Evolutionary conservation across 2,888 invertebrate genomes (phyloP).

Genomic region (Lasioglossum figueresi): DNA sequence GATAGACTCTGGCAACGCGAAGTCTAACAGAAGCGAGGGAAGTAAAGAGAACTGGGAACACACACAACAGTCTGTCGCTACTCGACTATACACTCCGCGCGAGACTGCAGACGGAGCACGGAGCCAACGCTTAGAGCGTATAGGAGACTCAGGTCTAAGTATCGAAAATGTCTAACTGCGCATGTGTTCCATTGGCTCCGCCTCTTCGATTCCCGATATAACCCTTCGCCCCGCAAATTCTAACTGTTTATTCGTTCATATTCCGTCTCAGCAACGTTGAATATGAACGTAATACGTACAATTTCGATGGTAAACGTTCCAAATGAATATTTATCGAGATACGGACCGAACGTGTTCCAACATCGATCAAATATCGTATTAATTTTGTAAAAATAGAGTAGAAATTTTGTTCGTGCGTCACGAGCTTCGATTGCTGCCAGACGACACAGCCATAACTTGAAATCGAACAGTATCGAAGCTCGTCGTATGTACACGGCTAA

Average conservation of each 20-base stretch:
- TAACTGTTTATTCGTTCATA: slow-evolving; percentile 36
- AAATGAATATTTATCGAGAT: slow-evolving; percentile 21
- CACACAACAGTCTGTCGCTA: slow-evolving; percentile 58
- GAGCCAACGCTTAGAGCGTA: slow-evolving; percentile 68
- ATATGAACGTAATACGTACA: slow-evolving; percentile 1
- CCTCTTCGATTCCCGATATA: slow-evolving; percentile 56
- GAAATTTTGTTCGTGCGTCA: slow-evolving; percentile 23
- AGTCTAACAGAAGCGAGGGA: slow-evolving; percentile 61
- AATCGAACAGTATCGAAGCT: slow-evolving; percentile 40
- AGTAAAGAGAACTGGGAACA: slow-evolving; percentile 60
- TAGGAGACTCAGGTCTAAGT: slow-evolving; percentile 85
- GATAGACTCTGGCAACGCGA: slow-evolving; percentile 75
- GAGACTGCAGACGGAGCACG: slow-evolving; percentile 58
- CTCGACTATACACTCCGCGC: slow-evolving; percentile 56
- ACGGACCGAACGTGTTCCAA: not conserved
- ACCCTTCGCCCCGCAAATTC: slow-evolving; percentile 34
- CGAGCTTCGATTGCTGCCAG: slow-evolving; percentile 19
- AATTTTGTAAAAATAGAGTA: slow-evolving; percentile 29
- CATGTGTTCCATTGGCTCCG: slow-evolving; percentile 84
- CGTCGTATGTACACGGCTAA: slow-evolving; percentile 23
- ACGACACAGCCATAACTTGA: slow-evolving; percentile 18
- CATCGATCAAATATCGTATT: slow-evolving; percentile 6
- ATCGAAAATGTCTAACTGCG: slow-evolving; percentile 86
- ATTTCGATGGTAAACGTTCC: slow-evolving; percentile 11
- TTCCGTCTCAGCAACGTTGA: slow-evolving; percentile 9